phyloP scores from a whole-genome alignment of 2,797 vertebrate species.

The Astyanax mexicanus region DNA sequence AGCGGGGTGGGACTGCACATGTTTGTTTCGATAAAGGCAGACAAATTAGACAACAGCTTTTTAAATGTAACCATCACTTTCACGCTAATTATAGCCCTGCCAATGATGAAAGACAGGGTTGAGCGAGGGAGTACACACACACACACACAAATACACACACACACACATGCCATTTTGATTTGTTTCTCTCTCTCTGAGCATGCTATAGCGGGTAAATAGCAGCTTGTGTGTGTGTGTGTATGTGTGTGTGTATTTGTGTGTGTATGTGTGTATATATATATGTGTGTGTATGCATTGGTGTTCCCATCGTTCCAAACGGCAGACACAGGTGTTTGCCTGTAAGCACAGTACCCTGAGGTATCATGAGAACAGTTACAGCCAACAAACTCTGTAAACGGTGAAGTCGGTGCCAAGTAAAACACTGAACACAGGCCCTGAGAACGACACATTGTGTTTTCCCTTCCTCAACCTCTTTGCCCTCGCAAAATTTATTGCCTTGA shows the following conservation, averaged over 20 bases:
- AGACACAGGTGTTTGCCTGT: slow-evolving; percentile 75
- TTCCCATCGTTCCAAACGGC: slow-evolving; percentile 31
- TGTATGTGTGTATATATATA: slow-evolving; percentile 12
- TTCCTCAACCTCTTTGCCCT: not conserved
- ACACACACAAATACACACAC: slow-evolving; percentile 55
- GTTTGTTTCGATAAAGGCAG: slow-evolving; percentile 82
- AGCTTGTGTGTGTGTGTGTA: slow-evolving; percentile 10
- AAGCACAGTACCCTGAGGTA: slow-evolving; percentile 60
- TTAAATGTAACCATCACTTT: slow-evolving; percentile 76
- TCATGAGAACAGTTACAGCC: slow-evolving; percentile 63
- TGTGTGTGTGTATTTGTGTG: slow-evolving; percentile 22
- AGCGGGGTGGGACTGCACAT: slow-evolving; percentile 77
- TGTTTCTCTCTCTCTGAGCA: slow-evolving; percentile 70
- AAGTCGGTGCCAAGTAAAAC: slow-evolving; percentile 68
- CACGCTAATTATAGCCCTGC: slow-evolving; percentile 79
- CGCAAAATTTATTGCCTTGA: no score
- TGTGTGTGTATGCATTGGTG: not conserved
- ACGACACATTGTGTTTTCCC: slow-evolving; percentile 9
- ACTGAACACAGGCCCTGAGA: slow-evolving; percentile 53
- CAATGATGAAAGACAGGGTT: slow-evolving; percentile 72
- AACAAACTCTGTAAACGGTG: slow-evolving; percentile 62
- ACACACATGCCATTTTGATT: slow-evolving; percentile 59
- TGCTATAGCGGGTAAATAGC: slow-evolving; percentile 64
- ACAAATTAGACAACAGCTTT: slow-evolving; percentile 83
- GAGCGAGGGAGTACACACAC: slow-evolving; percentile 45